Base-by-base conservation (phyloP, 2,113 vertebrate genomes). In the Pithys albifrons region DNA sequence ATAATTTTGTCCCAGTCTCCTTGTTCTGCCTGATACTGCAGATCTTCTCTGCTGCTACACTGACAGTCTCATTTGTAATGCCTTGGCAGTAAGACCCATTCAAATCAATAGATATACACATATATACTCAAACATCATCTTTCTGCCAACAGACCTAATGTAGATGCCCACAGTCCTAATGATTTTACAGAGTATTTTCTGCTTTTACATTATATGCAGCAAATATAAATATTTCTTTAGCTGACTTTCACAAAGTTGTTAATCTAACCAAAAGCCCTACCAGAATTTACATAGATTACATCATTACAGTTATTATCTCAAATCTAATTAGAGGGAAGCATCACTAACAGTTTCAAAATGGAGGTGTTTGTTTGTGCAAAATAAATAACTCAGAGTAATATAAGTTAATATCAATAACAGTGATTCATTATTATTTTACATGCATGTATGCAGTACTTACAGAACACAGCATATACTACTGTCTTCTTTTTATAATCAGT, bases 71-170 rank as follows among this genome's bases (percentile, higher is more conserved):
- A 81, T 89, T 93, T 95, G 85, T 75, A 94, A 91, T 48, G 71
- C 45, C 70, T 88, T 85, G 78, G 89, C 75, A 95, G 78, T 54
- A 64, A 88, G 54, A 79, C 19, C 29, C 86, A 89, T 74, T 95
- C 85, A 85, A 96, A 95, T 91, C 84, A 85, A 92, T n/a, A 96
- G 54, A 89, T 80, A 85, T n/a, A 91, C 77, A 93, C 54, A 33
- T 62, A 85, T 85, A 89, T 92, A 43, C 33, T 69, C 49, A 85
- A 94, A 93, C 62, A 72, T 82, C 46, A 90, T 79, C 66, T n/a
- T 75, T 92, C 89, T 94, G 62, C 81, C 86, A 92, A 49, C 45
- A 76, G 41, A 19, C 28, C 72, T 79, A 78, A 89, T 95, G 91
- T 85, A 89, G 80, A 72, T 89, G 82, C 37, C n/a, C 54, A 74